phyloP scores from a whole-genome alignment of 2,113 vertebrate genomes.

The Podarcis raffonei region DNA sequence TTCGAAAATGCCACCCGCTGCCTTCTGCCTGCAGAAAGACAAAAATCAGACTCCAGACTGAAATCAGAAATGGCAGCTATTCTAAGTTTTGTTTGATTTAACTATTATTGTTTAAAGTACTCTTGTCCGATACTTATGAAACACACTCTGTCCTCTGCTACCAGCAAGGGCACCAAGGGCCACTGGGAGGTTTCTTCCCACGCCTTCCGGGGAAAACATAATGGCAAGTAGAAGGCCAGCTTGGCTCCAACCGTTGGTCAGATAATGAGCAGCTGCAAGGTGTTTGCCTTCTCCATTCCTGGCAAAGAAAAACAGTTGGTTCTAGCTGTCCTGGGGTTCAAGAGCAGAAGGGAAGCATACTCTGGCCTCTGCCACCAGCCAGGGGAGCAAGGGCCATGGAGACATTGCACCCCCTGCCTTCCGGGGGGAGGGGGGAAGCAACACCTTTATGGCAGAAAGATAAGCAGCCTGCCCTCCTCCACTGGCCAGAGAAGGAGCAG shows the following conservation, averaged over 20 bases:
- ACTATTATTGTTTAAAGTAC: slow-evolving; percentile 52
- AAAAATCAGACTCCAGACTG: slow-evolving; percentile 46
- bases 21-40: slow-evolving; percentile 39
- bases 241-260: neutral
- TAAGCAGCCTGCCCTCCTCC: too few species aligned
- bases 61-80: slow-evolving; percentile 57
- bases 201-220: neutral
- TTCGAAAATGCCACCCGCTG: slow-evolving; percentile 18
- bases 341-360: neutral
- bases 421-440: too few species aligned
- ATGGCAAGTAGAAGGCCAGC: neutral
- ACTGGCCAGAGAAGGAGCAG: too few species aligned
- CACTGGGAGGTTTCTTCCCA: neutral
- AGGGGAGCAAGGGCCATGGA: too few species aligned
- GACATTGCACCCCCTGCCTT: too few species aligned
- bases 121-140: slow-evolving; percentile 37
- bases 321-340: neutral
- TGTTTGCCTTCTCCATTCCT: neutral
- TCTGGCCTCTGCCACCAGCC: neutral
- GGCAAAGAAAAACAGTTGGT: neutral
- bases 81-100: slow-evolving; percentile 39
- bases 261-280: neutral
- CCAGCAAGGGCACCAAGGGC: too few species aligned
- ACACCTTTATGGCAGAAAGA: too few species aligned
- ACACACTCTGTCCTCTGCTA: neutral